These are phyloP conservation scores for Ctenodactylus gundi DNA, from an alignment of 2,113 vertebrate species.

Conservation along the genomic window DNA sequence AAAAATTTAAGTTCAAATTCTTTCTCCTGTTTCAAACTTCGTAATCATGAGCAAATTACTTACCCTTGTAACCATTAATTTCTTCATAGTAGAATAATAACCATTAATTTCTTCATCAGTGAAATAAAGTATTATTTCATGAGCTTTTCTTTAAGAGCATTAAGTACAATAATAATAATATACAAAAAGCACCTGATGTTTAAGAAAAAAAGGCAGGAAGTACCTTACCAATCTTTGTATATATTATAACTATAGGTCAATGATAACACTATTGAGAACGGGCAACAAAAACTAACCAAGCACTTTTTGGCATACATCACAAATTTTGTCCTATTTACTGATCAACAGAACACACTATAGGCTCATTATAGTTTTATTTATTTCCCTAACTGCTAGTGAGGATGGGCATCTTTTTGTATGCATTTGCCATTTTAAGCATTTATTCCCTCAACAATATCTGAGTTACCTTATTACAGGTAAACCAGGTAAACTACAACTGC, in stretches of 20 bases:
- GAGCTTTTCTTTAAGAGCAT: not conserved
- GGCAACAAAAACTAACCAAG: constrained; percentile 20
- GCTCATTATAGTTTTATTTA: not conserved
- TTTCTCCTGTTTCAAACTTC: not conserved
- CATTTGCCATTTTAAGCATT: constrained; percentile 23
- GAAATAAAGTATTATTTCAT: constrained; percentile 31
- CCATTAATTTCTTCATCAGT: not conserved
- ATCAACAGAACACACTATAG: constrained; percentile 25
- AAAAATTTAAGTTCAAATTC: constrained; percentile 32
- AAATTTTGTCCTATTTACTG: not conserved
- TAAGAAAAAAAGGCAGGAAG: not conserved
- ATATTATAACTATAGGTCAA: not conserved
- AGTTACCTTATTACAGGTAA: not conserved
- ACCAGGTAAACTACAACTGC: not conserved
- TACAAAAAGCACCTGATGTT: constrained; percentile 14
- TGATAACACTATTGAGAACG: not conserved
- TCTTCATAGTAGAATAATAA: constrained; percentile 38
- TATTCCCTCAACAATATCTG: constrained; percentile 21
- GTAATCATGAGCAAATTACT: not conserved
- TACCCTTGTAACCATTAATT: not conserved
- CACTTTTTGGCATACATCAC: not conserved
- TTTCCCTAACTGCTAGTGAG: constrained; percentile 27
- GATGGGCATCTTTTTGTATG: not conserved
- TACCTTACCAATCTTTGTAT: not conserved
- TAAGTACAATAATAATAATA: constrained; percentile 16